Evolutionary conservation across 2,888 invertebrate genomes (phyloP).

Genomic region (Elysia crispata): DNA sequence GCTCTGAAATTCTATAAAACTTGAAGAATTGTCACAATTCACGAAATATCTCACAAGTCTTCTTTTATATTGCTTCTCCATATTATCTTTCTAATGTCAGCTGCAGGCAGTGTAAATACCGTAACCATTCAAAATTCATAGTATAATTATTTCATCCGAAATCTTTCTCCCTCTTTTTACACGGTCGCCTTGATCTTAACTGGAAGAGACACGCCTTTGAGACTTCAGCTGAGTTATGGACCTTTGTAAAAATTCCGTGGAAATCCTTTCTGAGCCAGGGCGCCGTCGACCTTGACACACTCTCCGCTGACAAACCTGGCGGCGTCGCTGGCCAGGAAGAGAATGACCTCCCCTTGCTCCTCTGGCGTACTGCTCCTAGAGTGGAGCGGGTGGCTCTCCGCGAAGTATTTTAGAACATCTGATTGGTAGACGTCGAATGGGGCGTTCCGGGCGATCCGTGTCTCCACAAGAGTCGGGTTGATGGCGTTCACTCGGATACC

Average conservation of each 20-base stretch:
- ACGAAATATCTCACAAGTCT: no score
- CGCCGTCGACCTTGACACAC: slow-evolving; percentile 39
- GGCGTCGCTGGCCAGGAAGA: slow-evolving; percentile 24
- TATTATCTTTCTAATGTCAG: no score
- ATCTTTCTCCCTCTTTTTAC: no score
- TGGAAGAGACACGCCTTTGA: no score
- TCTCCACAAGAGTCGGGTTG: slow-evolving; percentile 37
- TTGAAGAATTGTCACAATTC: no score
- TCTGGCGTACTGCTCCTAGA: slow-evolving; percentile 28
- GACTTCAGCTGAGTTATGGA: no score
- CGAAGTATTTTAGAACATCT: neutral
- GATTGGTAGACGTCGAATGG: neutral
- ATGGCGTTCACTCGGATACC: slow-evolving; percentile 43
- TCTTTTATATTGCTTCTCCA: no score
- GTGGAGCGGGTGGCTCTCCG: slow-evolving; percentile 29
- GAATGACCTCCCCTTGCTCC: slow-evolving; percentile 36
- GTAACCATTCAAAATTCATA: no score
- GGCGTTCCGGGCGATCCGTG: slow-evolving; percentile 1
- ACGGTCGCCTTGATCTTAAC: no score
- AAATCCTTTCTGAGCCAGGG: neutral
- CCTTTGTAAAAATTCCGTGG: neutral
- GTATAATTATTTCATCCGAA: no score
- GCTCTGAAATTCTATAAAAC: no score
- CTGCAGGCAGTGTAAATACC: no score
- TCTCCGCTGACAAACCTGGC: slow-evolving; percentile 37